Percentiles rank a stretch among this genome's conserved stretches.
Evolutionary conservation across 2,797 vertebrate species (phyloP).

Genomic region (Gouania willdenowi): DNA sequence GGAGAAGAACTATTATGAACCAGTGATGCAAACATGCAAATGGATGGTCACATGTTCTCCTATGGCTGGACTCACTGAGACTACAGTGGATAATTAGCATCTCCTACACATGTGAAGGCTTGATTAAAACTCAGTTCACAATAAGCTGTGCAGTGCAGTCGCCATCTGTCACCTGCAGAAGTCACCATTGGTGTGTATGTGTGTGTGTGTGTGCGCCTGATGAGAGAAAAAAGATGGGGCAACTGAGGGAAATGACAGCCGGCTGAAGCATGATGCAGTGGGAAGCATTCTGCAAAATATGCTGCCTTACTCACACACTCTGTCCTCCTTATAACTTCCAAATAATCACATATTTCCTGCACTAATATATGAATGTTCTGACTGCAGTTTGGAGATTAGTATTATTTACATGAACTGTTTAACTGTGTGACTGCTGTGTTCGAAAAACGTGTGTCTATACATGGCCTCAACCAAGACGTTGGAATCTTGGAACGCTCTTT

Average conservation of each 20-base stretch:
- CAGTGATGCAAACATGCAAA: constrained; percentile 12
- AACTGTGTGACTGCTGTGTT: constrained; percentile 34
- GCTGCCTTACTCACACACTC: constrained; percentile 14
- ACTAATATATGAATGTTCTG: constrained; percentile 18
- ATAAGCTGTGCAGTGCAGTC: constrained; percentile 81
- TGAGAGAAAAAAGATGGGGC: constrained; percentile 26
- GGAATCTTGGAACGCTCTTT: constrained; percentile 20
- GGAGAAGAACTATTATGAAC: constrained; percentile 30
- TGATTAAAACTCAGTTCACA: constrained; percentile 91
- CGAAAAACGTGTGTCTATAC: constrained; percentile 39
- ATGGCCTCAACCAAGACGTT: constrained; percentile 16
- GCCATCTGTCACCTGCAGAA: constrained; percentile 87
- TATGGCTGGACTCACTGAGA: constrained; percentile 70
- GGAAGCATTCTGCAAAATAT: constrained; percentile 37
- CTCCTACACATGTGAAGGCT: constrained; percentile 86
- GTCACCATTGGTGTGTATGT: constrained; percentile 61
- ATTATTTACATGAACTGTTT: constrained; percentile 49
- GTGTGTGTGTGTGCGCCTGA: constrained; percentile 12
- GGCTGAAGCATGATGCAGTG: constrained; percentile 23
- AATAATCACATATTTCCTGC: constrained; percentile 37
- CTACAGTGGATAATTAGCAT: constrained; percentile 85
- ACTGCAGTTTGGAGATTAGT: constrained; percentile 41
- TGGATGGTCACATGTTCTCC: constrained; percentile 23
- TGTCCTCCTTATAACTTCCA: constrained; percentile 25
- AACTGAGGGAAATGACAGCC: constrained; percentile 21